Evolutionary conservation across 1,140 invertebrate genomes (phyloP).

Genomic region (Oryctes rhinoceros): DNA sequence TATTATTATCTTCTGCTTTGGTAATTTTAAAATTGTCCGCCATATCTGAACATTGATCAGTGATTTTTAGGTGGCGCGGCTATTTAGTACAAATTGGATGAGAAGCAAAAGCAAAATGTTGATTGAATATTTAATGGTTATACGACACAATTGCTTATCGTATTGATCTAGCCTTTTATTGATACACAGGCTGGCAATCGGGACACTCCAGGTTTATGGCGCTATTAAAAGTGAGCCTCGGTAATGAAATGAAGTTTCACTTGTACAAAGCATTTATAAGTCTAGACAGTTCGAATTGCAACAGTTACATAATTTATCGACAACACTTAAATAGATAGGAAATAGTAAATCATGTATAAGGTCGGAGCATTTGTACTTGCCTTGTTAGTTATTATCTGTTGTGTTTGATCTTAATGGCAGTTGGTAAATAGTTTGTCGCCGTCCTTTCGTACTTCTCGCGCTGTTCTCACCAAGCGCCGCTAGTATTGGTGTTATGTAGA

Average conservation of each 20-base stretch:
- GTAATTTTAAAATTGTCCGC: too few species aligned
- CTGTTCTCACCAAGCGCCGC: background rate
- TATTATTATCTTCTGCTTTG: too few species aligned
- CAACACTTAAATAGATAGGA: constrained; percentile 42
- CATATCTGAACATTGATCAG: too few species aligned
- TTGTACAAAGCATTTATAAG: background rate
- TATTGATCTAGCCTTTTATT: background rate
- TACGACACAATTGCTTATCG: too few species aligned
- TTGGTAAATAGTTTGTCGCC: constrained; percentile 56
- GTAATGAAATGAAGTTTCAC: constrained; percentile 32
- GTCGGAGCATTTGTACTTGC: constrained; percentile 51
- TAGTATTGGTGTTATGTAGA: background rate
- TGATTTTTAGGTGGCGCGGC: too few species aligned
- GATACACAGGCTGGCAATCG: too few species aligned
- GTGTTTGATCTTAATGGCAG: constrained; percentile 58
- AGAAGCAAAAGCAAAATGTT: too few species aligned
- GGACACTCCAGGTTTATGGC: constrained; percentile 4
- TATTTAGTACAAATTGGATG: too few species aligned
- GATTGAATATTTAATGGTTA: too few species aligned
- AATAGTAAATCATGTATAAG: constrained; percentile 48
- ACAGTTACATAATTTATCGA: constrained; percentile 33
- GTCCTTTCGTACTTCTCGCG: constrained; percentile 1
- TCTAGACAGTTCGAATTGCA: constrained; percentile 29
- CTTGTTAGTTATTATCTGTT: constrained; percentile 55
- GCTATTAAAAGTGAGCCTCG: constrained; percentile 3